A percentile compares a stretch with the other conserved stretches of the same genome.
Evolutionary conservation across 1,140 invertebrate species (phyloP).

Genomic region (Drosophila ogumai): DNA sequence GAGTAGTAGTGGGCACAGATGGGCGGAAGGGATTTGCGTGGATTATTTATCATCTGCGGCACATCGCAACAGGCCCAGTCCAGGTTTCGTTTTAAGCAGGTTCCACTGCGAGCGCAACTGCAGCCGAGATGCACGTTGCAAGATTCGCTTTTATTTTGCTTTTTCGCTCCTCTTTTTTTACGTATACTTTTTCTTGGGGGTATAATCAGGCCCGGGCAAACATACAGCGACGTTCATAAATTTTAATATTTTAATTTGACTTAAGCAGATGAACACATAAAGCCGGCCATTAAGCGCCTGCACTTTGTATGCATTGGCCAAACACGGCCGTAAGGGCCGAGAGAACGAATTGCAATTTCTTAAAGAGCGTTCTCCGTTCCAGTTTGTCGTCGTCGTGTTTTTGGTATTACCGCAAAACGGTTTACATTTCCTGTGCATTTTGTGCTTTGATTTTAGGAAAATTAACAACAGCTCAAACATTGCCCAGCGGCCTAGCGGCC

Average conservation of each 20-base stretch:
- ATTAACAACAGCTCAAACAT: slow-evolving; percentile 82
- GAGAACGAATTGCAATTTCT: slow-evolving; percentile 67
- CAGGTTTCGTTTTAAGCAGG: slow-evolving; percentile 75
- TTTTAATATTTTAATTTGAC: slow-evolving; percentile 83
- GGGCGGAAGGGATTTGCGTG: slow-evolving; percentile 63
- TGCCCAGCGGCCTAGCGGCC: slow-evolving; percentile 29
- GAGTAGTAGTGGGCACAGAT: not conserved
- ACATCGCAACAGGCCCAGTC: slow-evolving; percentile 49
- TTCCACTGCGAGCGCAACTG: slow-evolving; percentile 25
- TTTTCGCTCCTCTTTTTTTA: slow-evolving; percentile 24
- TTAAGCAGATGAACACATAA: slow-evolving; percentile 74
- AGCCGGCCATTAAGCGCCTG: slow-evolving; percentile 59
- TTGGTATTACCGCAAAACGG: slow-evolving; percentile 63
- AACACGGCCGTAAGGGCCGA: slow-evolving; percentile 37
- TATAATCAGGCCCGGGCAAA: slow-evolving; percentile 55
- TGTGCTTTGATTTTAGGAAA: slow-evolving; percentile 83
- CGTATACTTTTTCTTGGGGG: slow-evolving; percentile 5
- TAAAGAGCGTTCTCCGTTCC: slow-evolving; percentile 40
- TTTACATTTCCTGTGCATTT: slow-evolving; percentile 82
- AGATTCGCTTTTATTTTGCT: slow-evolving; percentile 59
- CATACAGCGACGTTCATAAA: slow-evolving; percentile 70
- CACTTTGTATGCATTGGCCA: slow-evolving; percentile 33
- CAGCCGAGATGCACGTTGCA: slow-evolving; percentile 69
- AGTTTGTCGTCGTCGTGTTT: slow-evolving; percentile 37
- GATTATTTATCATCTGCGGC: slow-evolving; percentile 81